phyloP scores from a whole-genome alignment of 37 sponge, comb jelly and placozoan genomes.

The Haliclona indistincta region DNA sequence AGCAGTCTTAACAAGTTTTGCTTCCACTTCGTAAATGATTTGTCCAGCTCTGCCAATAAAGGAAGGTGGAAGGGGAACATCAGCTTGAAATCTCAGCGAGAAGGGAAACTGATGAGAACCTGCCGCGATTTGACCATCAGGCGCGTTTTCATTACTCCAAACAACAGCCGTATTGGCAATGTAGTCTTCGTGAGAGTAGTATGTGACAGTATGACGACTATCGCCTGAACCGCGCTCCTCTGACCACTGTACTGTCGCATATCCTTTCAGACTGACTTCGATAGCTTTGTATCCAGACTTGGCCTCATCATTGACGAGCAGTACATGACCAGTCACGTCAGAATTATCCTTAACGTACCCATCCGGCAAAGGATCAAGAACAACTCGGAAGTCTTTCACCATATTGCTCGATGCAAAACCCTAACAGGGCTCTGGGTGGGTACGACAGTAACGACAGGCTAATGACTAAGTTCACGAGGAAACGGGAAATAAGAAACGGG shows the following conservation, averaged over 20 bases:
- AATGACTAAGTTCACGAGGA: no score
- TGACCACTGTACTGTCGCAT: slow-evolving; percentile 67
- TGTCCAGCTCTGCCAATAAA: slow-evolving; percentile 29
- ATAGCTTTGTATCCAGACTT: slow-evolving; percentile 37
- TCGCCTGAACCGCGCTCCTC: slow-evolving; percentile 41
- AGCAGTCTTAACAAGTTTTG: slow-evolving; percentile 39
- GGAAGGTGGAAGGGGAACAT: slow-evolving; percentile 22
- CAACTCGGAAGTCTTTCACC: background rate
- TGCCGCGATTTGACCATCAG: slow-evolving; percentile 16
- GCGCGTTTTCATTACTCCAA: slow-evolving; percentile 24
- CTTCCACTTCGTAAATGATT: slow-evolving; percentile 55
- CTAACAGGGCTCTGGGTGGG: no score
- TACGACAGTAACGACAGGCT: no score
- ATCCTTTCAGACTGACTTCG: slow-evolving; percentile 33
- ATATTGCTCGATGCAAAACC: background rate
- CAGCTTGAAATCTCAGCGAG: background rate
- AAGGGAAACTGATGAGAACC: slow-evolving; percentile 52
- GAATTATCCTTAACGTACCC: slow-evolving; percentile 23
- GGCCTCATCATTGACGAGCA: slow-evolving; percentile 10
- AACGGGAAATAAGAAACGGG: no score
- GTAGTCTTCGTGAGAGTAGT: slow-evolving; percentile 29
- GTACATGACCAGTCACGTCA: slow-evolving; percentile 37
- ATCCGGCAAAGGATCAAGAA: background rate
- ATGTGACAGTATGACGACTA: slow-evolving; percentile 36
- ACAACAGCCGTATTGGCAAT: slow-evolving; percentile 10